These are phyloP conservation scores for Trichonephila clavipes DNA, from an alignment of 1,140 invertebrate species.

Conservation along the genomic window DNA sequence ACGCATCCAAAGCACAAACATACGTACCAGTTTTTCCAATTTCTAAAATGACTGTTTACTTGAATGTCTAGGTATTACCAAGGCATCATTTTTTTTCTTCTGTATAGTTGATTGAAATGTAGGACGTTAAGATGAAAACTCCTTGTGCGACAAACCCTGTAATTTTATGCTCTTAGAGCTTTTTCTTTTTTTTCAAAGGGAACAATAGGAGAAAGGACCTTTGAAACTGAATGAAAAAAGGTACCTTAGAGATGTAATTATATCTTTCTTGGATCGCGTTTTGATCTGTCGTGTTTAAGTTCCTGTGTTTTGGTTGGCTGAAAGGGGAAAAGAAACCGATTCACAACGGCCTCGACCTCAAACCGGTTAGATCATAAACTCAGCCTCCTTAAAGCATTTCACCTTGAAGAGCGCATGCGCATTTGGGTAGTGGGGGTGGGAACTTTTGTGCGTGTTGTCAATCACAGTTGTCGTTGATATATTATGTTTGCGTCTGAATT, in stretches of 20 bases:
- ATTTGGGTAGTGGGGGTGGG: constrained; percentile 21
- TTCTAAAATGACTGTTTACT: not conserved
- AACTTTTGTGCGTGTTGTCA: constrained; percentile 48
- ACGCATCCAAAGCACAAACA: not conserved
- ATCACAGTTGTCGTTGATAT: constrained; percentile 38
- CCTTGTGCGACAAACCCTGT: constrained; percentile 33
- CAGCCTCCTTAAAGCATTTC: constrained; percentile 38
- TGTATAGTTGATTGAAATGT: constrained; percentile 19
- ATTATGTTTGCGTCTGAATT: constrained; percentile 5
- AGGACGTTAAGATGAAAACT: constrained; percentile 20
- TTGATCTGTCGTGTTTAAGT: constrained; percentile 33
- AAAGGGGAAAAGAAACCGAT: not conserved
- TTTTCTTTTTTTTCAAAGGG: not conserved
- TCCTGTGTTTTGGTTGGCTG: constrained; percentile 68
- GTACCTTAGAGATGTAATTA: constrained; percentile 51
- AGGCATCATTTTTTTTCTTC: not conserved
- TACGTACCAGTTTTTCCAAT: not conserved
- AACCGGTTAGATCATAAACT: constrained; percentile 69
- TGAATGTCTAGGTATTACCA: not conserved
- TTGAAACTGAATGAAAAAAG: constrained; percentile 22
- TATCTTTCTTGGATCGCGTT: constrained; percentile 47
- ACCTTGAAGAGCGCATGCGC: constrained; percentile 32
- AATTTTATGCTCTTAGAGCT: constrained; percentile 37
- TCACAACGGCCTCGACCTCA: constrained; percentile 67
- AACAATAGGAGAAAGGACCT: constrained; percentile 44